Evolutionary conservation across 2,113 vertebrate genomes (phyloP).

Genomic region (Rhabdomys dilectus): DNA sequence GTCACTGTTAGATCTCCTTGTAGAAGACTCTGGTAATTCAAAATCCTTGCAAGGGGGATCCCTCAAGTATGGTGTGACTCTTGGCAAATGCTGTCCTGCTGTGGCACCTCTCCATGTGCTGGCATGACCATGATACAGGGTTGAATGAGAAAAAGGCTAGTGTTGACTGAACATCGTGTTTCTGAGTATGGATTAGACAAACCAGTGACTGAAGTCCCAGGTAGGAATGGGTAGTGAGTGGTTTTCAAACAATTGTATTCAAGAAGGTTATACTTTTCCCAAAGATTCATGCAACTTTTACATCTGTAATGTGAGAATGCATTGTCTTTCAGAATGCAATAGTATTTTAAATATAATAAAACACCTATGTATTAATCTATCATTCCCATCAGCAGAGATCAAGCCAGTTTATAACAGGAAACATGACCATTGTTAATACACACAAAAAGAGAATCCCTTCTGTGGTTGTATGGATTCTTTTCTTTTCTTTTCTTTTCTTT

Average conservation of each 20-base stretch:
- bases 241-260: background rate
- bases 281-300: background rate
- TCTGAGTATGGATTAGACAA: background rate
- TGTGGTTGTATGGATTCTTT: background rate
- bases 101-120: background rate
- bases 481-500: too few species aligned
- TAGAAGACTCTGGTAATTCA: background rate
- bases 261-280: constrained; percentile 9
- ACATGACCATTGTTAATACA: background rate
- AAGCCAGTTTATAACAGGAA: background rate
- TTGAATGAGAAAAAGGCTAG: background rate
- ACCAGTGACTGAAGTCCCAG: background rate
- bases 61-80: background rate
- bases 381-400: background rate
- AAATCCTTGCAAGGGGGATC: background rate
- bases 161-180: background rate
- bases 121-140: background rate
- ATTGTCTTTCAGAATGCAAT: constrained; percentile 34
- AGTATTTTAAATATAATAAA: background rate
- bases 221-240: background rate
- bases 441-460: background rate
- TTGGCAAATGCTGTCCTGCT: background rate
- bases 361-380: background rate
- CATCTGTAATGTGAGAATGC: background rate
- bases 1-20: background rate